Evolutionary conservation across 2,113 vertebrate genomes (phyloP).

Genomic region (Saccopteryx leptura): DNA sequence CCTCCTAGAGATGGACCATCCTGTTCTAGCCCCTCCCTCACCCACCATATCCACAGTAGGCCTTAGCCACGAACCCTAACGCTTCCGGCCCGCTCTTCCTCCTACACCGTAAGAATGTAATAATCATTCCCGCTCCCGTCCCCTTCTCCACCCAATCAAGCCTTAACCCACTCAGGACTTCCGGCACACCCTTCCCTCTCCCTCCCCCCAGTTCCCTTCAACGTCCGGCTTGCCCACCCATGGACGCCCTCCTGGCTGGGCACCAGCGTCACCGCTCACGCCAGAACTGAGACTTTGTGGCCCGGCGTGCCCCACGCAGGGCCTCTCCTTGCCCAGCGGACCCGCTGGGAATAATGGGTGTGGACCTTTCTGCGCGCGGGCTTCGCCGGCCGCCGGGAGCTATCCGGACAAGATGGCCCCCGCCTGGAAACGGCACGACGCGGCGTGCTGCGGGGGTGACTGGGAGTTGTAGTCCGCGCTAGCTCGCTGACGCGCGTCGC

Average conservation of each 20-base stretch:
- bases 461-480: constrained; percentile 79
- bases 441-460: neutral
- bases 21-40: rapidly evolving
- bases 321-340: neutral
- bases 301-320: neutral
- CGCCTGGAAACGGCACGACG: neutral
- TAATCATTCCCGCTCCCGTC: neutral
- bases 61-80: neutral
- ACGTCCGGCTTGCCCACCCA: neutral
- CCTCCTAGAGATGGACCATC: neutral
- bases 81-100: too few species aligned
- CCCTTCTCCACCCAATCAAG: neutral
- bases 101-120: too few species aligned
- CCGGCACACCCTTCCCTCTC: neutral
- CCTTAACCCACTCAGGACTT: neutral
- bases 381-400: neutral
- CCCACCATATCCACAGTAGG: rapidly evolving
- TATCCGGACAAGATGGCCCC: neutral
- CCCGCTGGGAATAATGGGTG: rapidly evolving
- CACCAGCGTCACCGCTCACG: neutral
- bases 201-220: neutral
- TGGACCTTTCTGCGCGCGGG: rapidly evolving
- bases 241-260: neutral
- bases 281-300: neutral
- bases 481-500: constrained; percentile 54